phyloP scores from a whole-genome alignment of 2,113 vertebrate species.

The Petromus typicus region DNA sequence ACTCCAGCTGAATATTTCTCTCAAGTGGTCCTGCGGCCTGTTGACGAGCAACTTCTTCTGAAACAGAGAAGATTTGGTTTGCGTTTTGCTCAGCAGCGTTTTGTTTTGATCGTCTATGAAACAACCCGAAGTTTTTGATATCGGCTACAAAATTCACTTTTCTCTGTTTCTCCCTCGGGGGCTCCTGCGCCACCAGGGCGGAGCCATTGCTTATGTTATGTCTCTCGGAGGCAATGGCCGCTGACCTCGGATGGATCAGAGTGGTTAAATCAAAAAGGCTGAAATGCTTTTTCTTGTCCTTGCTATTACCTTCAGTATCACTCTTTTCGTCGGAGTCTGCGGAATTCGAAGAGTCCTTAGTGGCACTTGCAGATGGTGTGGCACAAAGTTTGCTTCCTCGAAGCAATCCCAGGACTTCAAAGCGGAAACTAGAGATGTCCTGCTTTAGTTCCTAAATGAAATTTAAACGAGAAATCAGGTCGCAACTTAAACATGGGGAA shows the following conservation, averaged over 20 bases:
- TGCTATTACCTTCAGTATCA: constrained; percentile 84
- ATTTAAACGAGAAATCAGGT: neutral
- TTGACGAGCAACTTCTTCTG: constrained; percentile 89
- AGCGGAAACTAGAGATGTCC: constrained; percentile 99
- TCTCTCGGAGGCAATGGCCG: constrained; percentile 82
- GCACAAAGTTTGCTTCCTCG: constrained; percentile 88
- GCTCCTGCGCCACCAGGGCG: constrained; percentile 82
- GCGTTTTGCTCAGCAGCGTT: constrained; percentile 83
- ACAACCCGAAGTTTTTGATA: constrained; percentile 87
- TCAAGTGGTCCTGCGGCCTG: constrained; percentile 82
- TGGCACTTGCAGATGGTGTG: constrained; percentile 78
- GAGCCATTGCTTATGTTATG: constrained; percentile 88
- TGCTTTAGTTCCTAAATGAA: constrained; percentile 95
- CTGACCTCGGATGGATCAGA: constrained; percentile 86
- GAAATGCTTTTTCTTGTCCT: constrained; percentile 86
- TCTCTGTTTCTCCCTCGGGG: constrained; percentile 86
- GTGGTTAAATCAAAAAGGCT: constrained; percentile 89
- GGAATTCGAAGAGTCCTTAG: constrained; percentile 83
- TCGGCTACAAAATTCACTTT: constrained; percentile 88
- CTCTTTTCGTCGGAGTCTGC: constrained; percentile 89
- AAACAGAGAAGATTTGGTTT: constrained; percentile 90
- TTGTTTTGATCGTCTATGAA: constrained; percentile 89
- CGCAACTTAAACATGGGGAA: neutral
- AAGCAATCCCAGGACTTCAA: constrained; percentile 96
- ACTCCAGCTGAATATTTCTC: constrained; percentile 82